Evolutionary conservation across 2,113 vertebrate species (phyloP).

Genomic region (Mesocricetus auratus): DNA sequence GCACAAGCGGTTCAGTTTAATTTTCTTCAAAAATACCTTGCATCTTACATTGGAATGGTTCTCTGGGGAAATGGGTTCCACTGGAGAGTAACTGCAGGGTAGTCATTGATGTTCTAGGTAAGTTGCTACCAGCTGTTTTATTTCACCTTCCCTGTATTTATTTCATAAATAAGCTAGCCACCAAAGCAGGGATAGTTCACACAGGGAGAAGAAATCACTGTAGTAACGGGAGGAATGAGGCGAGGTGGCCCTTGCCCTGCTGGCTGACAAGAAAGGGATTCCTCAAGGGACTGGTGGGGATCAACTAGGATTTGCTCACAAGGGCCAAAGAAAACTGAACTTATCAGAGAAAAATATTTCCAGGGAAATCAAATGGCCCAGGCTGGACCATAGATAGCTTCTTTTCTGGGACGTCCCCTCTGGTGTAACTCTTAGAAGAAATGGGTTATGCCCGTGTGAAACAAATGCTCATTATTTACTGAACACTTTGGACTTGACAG

Average conservation of each 20-base stretch:
- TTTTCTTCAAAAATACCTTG: slow-evolving; percentile 59
- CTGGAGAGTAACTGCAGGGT: slow-evolving; percentile 49
- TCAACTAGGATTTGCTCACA: not conserved
- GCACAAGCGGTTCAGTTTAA: slow-evolving; percentile 53
- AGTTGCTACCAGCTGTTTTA: slow-evolving; percentile 19
- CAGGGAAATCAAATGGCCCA: not conserved
- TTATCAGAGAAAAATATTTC: not conserved
- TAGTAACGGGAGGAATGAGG: not conserved
- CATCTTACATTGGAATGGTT: slow-evolving; percentile 6
- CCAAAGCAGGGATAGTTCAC: not conserved
- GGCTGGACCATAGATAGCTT: not conserved
- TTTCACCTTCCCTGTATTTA: slow-evolving; percentile 36
- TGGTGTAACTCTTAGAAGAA: not conserved
- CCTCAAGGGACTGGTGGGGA: not conserved
- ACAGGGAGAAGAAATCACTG: not conserved
- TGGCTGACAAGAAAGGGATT: not conserved
- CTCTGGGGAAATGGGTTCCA: not conserved
- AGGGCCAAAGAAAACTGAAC: not conserved
- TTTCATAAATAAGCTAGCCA: slow-evolving; percentile 4
- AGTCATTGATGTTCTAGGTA: slow-evolving; percentile 13
- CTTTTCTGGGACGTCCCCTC: not conserved
- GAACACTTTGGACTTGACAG: not conserved
- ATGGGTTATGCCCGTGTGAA: slow-evolving; percentile 14
- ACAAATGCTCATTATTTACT: not conserved
- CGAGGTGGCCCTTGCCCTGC: not conserved